Conservation (phyloP, 2,113 vertebrate species). For the Mirounga angustirostris region DNA sequence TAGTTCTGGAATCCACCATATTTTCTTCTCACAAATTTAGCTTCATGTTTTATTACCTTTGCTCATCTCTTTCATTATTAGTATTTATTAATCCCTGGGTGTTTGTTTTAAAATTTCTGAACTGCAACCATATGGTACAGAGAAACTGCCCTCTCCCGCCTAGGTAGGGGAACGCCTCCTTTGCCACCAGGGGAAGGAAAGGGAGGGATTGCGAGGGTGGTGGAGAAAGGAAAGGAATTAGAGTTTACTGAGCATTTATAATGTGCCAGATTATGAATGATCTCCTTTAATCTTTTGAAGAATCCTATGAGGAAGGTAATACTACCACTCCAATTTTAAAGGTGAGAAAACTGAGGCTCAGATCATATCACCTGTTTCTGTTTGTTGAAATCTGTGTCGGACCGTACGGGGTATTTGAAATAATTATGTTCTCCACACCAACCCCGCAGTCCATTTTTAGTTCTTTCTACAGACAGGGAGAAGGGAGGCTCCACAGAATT, state of each 20-base stretch:
- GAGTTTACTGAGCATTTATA: neutral
- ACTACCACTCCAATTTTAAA: neutral
- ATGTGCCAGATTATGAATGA: neutral
- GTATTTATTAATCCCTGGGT: neutral
- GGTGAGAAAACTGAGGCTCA: constrained; percentile 17
- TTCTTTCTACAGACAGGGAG: neutral
- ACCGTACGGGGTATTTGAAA: neutral
- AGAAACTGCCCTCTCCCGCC: neutral
- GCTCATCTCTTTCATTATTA: constrained; percentile 1
- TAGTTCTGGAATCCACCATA: neutral
- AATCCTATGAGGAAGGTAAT: neutral
- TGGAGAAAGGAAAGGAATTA: neutral
- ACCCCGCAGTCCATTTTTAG: neutral
- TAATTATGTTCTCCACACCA: neutral
- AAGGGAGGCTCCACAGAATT: neutral
- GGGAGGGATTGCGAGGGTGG: neutral
- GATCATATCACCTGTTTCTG: neutral
- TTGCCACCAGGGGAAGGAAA: neutral
- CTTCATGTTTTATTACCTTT: neutral
- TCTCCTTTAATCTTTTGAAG: neutral
- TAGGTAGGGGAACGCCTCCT: neutral
- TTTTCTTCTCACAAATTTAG: neutral
- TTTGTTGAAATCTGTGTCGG: neutral
- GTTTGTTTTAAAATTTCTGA: neutral
- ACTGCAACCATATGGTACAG: neutral